Conservation (phyloP, 2,797 vertebrate species). For the Anguilla pacifica region DNA sequence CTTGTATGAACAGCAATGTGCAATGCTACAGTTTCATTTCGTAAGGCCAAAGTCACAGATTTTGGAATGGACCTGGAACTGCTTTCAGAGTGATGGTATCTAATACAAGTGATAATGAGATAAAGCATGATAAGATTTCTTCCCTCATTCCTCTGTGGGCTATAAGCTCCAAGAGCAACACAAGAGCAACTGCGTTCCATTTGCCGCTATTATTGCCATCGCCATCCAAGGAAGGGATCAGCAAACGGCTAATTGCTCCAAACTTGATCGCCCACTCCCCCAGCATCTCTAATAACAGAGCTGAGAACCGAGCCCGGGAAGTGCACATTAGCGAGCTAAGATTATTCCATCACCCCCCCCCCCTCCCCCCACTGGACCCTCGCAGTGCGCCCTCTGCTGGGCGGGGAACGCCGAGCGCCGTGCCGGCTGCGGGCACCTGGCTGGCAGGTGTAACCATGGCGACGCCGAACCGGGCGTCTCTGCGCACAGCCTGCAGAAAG, state of each 20-base stretch:
- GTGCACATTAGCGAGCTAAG: not conserved
- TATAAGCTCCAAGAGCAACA: not conserved
- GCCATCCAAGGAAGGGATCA: not conserved
- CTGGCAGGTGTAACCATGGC: conserved; percentile 19
- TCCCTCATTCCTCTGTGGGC: not conserved
- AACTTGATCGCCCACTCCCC: not conserved
- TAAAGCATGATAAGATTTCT: not conserved
- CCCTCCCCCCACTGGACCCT: not conserved
- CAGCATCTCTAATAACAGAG: not conserved
- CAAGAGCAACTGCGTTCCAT: not conserved
- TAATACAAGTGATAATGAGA: not conserved
- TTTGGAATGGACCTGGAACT: not conserved
- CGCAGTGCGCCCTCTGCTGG: not conserved
- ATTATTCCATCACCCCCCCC: not conserved
- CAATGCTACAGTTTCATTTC: not conserved
- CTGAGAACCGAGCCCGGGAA: not conserved
- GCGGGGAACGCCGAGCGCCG: not conserved
- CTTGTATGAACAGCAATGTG: not conserved
- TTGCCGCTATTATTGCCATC: not conserved
- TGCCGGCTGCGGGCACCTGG: not conserved
- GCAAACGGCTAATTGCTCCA: not conserved
- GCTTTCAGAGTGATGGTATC: not conserved
- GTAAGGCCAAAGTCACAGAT: not conserved
- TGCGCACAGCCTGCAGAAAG: not conserved
- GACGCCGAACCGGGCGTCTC: not conserved